Evolutionary conservation across 2,113 vertebrate genomes (phyloP), one percentile per base, ranked within the genome.

Genomic region (Hemichromis elongatus): DNA sequence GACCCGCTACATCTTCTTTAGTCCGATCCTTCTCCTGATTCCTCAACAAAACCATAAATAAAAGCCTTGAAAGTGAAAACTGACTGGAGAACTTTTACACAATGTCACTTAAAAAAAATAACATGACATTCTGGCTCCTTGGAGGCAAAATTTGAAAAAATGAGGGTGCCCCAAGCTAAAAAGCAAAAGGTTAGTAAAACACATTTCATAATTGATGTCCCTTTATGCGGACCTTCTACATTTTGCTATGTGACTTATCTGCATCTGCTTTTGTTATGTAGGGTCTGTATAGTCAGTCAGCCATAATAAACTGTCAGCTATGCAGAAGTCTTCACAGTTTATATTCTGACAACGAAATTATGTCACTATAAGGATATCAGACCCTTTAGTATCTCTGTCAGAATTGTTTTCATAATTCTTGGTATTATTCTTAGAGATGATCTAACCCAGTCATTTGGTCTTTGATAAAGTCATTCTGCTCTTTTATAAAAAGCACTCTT

Each of bases 161-260:
- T 13, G 57, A 2, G 6, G 28, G 6, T 37, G 35, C 35, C 35
- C 9, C 9, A 9, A 37, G n/a, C n/a, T n/a, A n/a, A n/a, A n/a
- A n/a, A n/a, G n/a, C 8, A 26, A 56, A 12, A 56, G 26, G 35
- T 61, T 5, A 13, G 59, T 21, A 40, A 66, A 0, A 9, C 40
- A 24, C 11, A 12, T 14, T n/a, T 21, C 19, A 21, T 40, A 24
- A 66, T 40, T 66, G 21, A 5, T 40, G 61, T 66, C 35, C 61
- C 19, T 66, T 35, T 24, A 9, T 66, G 61, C 0, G 0, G 33
- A 66, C 1, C 11, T 35, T 40, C 33, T 35, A 66, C 61, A 66
- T 66, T 8, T 66, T 66, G 33, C 61, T 3, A 9, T 18, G 35
- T 66, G 55, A 35, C 35, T 7, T 3, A 35, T 7, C 35, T 56